phyloP scores from a whole-genome alignment of 2,797 vertebrate genomes.

The Oryzias sinensis region DNA sequence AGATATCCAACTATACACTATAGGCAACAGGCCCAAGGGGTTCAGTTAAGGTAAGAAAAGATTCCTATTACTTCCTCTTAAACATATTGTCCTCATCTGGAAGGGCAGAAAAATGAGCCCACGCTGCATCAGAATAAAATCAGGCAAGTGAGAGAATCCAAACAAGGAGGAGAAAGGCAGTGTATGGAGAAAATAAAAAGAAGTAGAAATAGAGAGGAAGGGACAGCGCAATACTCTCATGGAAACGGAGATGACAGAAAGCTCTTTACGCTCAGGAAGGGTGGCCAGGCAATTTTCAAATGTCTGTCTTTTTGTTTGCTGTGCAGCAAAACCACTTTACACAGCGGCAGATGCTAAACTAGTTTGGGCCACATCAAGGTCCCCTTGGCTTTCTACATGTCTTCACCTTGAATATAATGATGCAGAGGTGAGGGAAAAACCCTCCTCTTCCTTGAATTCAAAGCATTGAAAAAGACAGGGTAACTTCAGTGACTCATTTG shows the following conservation, averaged over 20 bases:
- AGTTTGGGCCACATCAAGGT: slow-evolving; percentile 70
- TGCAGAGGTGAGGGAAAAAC: slow-evolving; percentile 16
- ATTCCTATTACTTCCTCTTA: slow-evolving; percentile 34
- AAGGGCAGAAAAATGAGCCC: slow-evolving; percentile 27
- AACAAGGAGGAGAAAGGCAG: slow-evolving; percentile 2
- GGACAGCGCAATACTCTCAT: slow-evolving; percentile 37
- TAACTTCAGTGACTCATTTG: too few relatives aligned
- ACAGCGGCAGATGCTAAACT: slow-evolving; percentile 66
- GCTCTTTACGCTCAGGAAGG: slow-evolving; percentile 59
- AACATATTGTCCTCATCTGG: slow-evolving; percentile 40
- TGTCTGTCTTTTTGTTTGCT: slow-evolving; percentile 69
- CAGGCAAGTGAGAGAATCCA: slow-evolving; percentile 9
- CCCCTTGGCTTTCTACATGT: slow-evolving; percentile 50
- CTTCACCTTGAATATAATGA: slow-evolving; percentile 57
- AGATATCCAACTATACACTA: slow-evolving; percentile 37
- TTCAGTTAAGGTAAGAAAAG: slow-evolving; percentile 27
- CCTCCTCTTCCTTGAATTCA: too few relatives aligned
- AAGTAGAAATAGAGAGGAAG: slow-evolving; percentile 2
- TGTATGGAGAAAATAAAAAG: slow-evolving; percentile 1
- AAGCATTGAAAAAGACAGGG: too few relatives aligned
- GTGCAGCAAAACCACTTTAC: slow-evolving; percentile 62
- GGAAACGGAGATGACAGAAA: slow-evolving; percentile 72
- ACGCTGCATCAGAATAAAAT: slow-evolving; percentile 32
- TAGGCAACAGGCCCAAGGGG: slow-evolving; percentile 16
- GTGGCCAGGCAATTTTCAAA: slow-evolving; percentile 69